Percentiles rank a stretch among this genome's conserved stretches.
phyloP scores from a whole-genome alignment of 1,140 invertebrate genomes.

The Pantala flavescens region DNA sequence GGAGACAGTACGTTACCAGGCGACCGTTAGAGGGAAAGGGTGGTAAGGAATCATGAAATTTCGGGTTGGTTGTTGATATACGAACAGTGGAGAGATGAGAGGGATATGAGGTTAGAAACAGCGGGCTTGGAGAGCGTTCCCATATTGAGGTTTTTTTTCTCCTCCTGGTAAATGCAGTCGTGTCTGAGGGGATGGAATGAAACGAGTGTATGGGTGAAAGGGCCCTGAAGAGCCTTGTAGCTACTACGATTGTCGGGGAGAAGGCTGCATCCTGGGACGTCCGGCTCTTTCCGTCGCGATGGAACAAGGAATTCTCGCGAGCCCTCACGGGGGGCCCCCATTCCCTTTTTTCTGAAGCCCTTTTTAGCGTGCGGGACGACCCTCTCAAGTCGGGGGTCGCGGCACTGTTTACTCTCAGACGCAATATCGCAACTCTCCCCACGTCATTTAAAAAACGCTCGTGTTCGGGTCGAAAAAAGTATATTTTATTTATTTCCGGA shows the following conservation, averaged over 20 bases:
- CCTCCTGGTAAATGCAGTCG: conserved; percentile 10
- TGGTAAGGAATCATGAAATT: not conserved
- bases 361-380: not conserved
- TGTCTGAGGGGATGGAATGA: not conserved
- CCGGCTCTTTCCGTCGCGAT: not conserved
- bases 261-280: not conserved
- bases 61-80: not conserved
- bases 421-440: not conserved
- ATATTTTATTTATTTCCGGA: no score
- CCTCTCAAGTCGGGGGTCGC: not conserved
- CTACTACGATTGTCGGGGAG: not conserved
- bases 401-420: not conserved
- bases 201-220: not conserved
- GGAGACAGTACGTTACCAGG: not conserved
- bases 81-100: not conserved
- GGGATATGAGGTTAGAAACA: not conserved
- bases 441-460: not conserved
- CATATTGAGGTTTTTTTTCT: not conserved
- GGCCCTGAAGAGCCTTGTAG: not conserved
- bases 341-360: no score
- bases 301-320: not conserved
- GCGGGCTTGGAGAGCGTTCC: not conserved
- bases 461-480: no score
- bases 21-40: not conserved
- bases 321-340: no score